Evolutionary conservation across 2,113 vertebrate species (phyloP).

Genomic region (Oreochromis spilurus): DNA sequence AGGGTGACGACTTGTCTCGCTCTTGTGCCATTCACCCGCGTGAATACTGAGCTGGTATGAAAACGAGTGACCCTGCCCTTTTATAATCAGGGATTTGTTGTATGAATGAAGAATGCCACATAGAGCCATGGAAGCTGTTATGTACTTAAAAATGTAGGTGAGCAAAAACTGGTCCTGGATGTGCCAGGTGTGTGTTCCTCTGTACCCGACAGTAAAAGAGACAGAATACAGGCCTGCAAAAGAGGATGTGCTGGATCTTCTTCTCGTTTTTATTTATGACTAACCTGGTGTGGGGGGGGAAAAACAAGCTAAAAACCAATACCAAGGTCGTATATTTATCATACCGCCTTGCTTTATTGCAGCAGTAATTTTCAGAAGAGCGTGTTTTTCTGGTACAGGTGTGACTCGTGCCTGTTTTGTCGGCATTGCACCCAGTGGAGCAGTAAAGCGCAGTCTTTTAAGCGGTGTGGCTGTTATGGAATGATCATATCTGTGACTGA

Average conservation of each 20-base stretch:
- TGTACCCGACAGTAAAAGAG: not conserved
- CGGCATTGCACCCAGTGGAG: not conserved
- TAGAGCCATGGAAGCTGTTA: not conserved
- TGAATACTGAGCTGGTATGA: not conserved
- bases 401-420: not conserved
- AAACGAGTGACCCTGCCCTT: not conserved
- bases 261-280: not conserved
- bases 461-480: not conserved
- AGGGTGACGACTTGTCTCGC: not conserved
- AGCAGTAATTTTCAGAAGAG: not conserved
- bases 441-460: not conserved
- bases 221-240: not conserved
- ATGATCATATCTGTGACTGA: not conserved
- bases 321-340: slow-evolving; percentile 11
- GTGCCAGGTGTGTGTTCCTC: not conserved
- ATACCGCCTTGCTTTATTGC: not conserved
- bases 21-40: not conserved
- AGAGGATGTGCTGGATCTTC: not conserved
- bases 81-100: not conserved
- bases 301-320: not conserved
- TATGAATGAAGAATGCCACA: not conserved
- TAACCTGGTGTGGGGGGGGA: not conserved
- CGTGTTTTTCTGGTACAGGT: not conserved
- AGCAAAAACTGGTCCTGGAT: not conserved
- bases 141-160: not conserved